phyloP scores from a whole-genome alignment of 1,140 invertebrate genomes.

The Neodiprion virginianus region DNA sequence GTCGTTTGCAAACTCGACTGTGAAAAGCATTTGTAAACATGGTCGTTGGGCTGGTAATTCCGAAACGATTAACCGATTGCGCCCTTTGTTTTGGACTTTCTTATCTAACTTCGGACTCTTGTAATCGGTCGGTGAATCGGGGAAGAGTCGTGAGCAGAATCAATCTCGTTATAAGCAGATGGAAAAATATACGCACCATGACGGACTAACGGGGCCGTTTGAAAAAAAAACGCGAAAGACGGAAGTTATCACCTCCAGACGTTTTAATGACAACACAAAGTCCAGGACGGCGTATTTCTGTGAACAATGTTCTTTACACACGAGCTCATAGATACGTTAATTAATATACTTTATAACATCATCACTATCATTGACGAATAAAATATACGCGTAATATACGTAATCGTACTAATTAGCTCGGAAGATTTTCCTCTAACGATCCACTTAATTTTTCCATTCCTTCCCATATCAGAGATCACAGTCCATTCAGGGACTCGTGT shows the following conservation, averaged over 20 bases:
- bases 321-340: not conserved
- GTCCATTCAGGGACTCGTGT: too few species aligned
- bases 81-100: too few species aligned
- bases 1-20: too few species aligned
- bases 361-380: too few species aligned
- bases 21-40: too few species aligned
- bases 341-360: not conserved
- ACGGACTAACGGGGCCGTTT: not conserved
- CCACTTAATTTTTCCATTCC: not conserved
- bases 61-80: too few species aligned
- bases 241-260: slow-evolving; percentile 40
- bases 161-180: too few species aligned
- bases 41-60: too few species aligned
- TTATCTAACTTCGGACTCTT: not conserved
- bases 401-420: not conserved
- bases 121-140: not conserved
- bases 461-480: too few species aligned
- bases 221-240: slow-evolving; percentile 18
- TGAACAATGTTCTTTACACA: not conserved
- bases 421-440: not conserved
- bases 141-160: too few species aligned
- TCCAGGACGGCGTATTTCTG: slow-evolving; percentile 25
- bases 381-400: not conserved
- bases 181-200: too few species aligned
- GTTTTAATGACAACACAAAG: slow-evolving; percentile 42